A percentile compares a stretch with the other conserved stretches of the same genome.
phyloP scores from a whole-genome alignment of 2,888 invertebrate genomes.

The Digitonthophagus gazella region DNA sequence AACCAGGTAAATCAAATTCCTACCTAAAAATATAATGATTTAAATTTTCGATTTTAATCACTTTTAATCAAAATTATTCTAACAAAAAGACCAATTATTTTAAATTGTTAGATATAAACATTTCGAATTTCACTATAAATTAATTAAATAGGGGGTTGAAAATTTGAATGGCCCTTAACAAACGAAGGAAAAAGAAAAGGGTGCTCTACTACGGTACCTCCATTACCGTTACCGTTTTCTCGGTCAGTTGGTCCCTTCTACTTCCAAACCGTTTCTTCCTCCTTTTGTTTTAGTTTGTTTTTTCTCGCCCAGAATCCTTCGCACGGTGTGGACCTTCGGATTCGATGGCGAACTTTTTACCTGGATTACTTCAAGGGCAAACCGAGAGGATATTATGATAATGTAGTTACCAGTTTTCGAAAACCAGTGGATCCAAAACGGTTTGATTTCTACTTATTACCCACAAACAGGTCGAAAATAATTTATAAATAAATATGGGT shows the following conservation, averaged over 20 bases:
- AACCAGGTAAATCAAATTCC: no score
- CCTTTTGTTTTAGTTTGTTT: slow-evolving; percentile 8
- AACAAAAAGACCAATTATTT: neutral
- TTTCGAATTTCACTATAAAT: neutral
- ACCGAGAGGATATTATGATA: slow-evolving; percentile 10
- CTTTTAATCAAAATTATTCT: neutral
- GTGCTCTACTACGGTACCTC: slow-evolving; percentile 1
- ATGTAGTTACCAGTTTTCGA: slow-evolving; percentile 7
- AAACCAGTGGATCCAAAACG: slow-evolving; percentile 1
- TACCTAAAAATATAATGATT: no score
- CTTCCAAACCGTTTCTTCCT: slow-evolving; percentile 2
- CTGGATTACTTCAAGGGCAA: slow-evolving; percentile 34
- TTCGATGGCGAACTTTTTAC: slow-evolving; percentile 38
- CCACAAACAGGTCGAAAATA: no score
- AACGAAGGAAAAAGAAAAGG: slow-evolving; percentile 20
- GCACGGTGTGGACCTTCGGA: slow-evolving; percentile 3
- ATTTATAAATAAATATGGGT: no score
- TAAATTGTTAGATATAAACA: neutral
- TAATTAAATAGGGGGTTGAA: neutral
- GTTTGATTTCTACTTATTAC: neutral
- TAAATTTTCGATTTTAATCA: neutral
- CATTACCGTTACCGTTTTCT: slow-evolving; percentile 11
- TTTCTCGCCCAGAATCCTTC: slow-evolving; percentile 6
- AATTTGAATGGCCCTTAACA: slow-evolving; percentile 8
- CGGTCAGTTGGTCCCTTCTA: slow-evolving; percentile 1